Evolutionary conservation across 2,797 vertebrate genomes (phyloP).

Genomic region (Pangasius sanitwongsei): DNA sequence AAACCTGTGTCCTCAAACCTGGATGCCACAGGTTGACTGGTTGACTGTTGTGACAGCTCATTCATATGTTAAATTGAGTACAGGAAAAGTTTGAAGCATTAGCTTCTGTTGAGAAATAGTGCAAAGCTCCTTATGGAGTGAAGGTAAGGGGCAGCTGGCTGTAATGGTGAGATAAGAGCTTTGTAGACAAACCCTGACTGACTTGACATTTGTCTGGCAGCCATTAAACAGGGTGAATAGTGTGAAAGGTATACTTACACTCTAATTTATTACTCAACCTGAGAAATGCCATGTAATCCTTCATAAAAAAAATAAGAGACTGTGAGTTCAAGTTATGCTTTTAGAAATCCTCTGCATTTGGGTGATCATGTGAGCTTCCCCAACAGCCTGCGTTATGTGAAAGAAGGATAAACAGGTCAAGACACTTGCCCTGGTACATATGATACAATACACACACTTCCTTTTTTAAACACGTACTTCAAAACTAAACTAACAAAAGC

Average conservation of each 20-base stretch:
- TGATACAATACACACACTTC: neutral
- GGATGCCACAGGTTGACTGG: conserved; percentile 12
- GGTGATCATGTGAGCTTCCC: neutral
- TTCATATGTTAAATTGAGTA: conserved; percentile 49
- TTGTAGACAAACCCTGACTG: conserved; percentile 38
- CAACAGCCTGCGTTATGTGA: neutral
- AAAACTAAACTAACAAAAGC: conserved; percentile 2
- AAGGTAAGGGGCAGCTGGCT: conserved; percentile 50
- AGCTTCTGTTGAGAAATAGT: conserved; percentile 16
- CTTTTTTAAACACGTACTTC: neutral
- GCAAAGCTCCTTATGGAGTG: conserved; percentile 44
- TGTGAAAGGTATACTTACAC: conserved; percentile 37
- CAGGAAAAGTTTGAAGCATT: conserved; percentile 36
- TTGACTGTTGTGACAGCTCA: conserved; percentile 22
- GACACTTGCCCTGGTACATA: neutral
- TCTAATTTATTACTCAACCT: conserved; percentile 19
- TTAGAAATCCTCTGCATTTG: conserved; percentile 19
- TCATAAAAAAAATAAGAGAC: conserved; percentile 6
- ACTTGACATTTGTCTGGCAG: conserved; percentile 45
- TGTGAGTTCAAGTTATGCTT: conserved; percentile 25
- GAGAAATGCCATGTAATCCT: conserved; percentile 3
- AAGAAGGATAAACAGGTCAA: neutral
- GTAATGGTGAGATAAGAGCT: conserved; percentile 55
- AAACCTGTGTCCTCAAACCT: neutral
- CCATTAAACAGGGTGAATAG: conserved; percentile 48